These are phyloP conservation scores for Fregetta grallaria DNA, from an alignment of 2,113 vertebrate genomes.

Conservation along the genomic window DNA sequence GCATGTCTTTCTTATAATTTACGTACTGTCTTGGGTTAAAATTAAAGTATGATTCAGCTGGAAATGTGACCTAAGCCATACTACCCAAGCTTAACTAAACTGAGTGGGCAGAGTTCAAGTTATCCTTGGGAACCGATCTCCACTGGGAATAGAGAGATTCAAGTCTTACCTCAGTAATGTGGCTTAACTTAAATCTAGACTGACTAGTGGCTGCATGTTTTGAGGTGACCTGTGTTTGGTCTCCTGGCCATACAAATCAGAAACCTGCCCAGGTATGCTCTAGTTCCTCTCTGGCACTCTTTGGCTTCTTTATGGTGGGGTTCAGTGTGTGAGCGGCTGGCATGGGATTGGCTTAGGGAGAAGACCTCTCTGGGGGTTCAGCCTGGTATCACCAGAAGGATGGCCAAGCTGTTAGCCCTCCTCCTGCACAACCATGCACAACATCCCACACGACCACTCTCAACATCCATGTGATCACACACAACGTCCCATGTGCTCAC, in stretches of 20 bases:
- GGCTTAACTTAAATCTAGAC: background rate
- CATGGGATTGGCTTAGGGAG: background rate
- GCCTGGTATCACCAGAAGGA: background rate
- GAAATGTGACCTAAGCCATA: background rate
- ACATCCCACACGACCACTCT: rapidly evolving
- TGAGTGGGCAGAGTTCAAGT: background rate
- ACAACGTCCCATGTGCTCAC: rapidly evolving
- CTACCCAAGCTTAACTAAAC: background rate
- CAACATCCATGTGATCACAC: background rate
- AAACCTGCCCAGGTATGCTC: background rate
- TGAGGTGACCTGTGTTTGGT: background rate
- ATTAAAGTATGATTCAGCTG: background rate
- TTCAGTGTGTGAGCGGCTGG: background rate
- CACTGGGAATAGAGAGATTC: background rate
- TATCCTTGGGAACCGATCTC: background rate
- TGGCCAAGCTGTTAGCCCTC: background rate
- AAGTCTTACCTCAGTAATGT: background rate
- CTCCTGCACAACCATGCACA: rapidly evolving
- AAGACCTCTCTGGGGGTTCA: background rate
- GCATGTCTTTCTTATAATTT: background rate
- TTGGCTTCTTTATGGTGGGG: background rate
- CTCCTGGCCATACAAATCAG: background rate
- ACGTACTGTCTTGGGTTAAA: background rate
- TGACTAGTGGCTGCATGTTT: background rate
- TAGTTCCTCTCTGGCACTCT: background rate